Conservation (phyloP, 2,113 vertebrate genomes). For the Nothocercus julius region DNA sequence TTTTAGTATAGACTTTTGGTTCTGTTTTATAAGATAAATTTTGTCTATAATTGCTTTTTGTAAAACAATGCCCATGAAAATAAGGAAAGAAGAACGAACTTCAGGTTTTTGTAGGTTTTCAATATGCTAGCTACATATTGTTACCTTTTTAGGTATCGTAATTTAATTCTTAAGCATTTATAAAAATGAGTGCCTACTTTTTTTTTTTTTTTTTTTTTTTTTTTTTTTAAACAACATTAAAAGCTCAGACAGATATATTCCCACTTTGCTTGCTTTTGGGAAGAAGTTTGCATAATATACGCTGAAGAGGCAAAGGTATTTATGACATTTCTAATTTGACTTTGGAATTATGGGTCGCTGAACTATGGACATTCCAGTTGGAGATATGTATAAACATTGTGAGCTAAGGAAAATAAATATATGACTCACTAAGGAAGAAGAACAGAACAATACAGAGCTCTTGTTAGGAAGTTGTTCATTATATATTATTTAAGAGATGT, state of each 20-base stretch:
- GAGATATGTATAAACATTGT: neutral
- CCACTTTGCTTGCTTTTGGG: neutral
- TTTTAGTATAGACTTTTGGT: neutral
- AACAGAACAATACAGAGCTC: neutral
- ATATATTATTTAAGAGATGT: slow-evolving; percentile 15
- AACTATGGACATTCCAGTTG: neutral
- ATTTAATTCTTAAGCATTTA: neutral
- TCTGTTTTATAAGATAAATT: neutral
- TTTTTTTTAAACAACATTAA: neutral
- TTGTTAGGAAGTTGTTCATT: neutral
- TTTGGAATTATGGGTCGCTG: neutral
- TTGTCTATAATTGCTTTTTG: neutral
- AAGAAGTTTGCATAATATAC: neutral
- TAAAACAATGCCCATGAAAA: neutral
- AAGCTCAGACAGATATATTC: neutral
- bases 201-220: no score
- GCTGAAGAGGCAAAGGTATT: neutral
- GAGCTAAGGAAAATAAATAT: neutral
- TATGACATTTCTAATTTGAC: neutral
- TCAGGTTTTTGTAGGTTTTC: rapidly evolving
- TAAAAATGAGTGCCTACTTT: neutral
- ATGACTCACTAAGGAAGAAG: neutral
- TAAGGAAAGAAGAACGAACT: neutral
- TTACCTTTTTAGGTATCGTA: neutral
- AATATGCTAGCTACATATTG: neutral